Evolutionary conservation across 2,888 invertebrate genomes (phyloP), one percentile per base, ranked within the genome.

Genomic region (Philonicus albiceps): DNA sequence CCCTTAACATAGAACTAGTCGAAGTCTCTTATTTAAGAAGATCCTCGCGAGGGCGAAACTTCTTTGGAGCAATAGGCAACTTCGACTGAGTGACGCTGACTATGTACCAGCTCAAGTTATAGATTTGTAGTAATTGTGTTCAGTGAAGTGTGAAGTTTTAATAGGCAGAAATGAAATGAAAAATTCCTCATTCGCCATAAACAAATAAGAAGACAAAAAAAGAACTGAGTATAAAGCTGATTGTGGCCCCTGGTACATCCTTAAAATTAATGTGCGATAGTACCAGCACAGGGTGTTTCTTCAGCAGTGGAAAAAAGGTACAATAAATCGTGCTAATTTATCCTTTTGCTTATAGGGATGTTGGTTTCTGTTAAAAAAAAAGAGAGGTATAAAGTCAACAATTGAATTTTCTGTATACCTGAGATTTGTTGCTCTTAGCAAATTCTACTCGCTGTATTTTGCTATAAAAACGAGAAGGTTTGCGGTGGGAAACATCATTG

Each of bases 251-350:
- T 40, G 78, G 40, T 76, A 76, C 49, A 85, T 53, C 55, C 16
- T 87, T 72, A 30, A 53, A 80, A 89, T 92, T 92, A 91, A 95
- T 95, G 95, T 95, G 95, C 92, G 95, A 95, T 93, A 94, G 94
- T 93, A 94, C 94, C 93, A 94, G 94, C 92, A 94, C 94, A 90
- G 95, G 95, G 92, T 95, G 95, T 93, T 95, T 95, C 93, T 95
- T 91, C 88, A 92, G 90, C 89, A 91, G 91, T 90, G 91, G 90
- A 89, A 89, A 88, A 87, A 88, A 88, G 89, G 88, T 88, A 88
- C 43, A 64, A 64, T 5, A 64, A 22, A 64, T 64, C 64, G 64
- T 27, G 22, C 64, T 27, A 64, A 64, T 64, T 64, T 11, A 64
- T 11, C 64, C 64, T 27, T 11, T 64, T 22, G 27, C 8, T 27